Evolutionary conservation across 2,113 vertebrate species (phyloP).

Genomic region (Perca flavescens): DNA sequence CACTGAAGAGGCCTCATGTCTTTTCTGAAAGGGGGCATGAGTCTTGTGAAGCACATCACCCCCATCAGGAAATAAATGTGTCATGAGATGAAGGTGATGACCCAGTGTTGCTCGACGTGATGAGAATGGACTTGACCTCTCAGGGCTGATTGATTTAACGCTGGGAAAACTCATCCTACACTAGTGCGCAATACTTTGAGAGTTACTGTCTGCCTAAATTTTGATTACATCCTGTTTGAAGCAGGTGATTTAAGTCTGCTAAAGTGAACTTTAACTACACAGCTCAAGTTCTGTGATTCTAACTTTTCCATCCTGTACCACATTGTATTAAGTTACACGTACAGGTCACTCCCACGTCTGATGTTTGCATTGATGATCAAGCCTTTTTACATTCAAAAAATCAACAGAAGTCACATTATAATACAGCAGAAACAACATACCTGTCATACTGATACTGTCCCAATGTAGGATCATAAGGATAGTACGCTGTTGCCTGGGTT

Average conservation of each 20-base stretch:
- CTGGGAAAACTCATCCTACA: conserved; percentile 20
- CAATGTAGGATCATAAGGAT: conserved; percentile 94
- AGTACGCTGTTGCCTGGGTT: conserved; percentile 92
- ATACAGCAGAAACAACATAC: conserved; percentile 76
- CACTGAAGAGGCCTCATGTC: conserved; percentile 24
- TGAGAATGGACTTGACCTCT: conserved; percentile 45
- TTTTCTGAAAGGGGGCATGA: conserved; percentile 22
- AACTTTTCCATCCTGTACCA: neutral
- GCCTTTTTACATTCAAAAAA: neutral
- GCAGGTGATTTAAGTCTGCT: neutral
- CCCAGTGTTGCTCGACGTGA: conserved; percentile 29
- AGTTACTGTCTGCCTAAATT: neutral
- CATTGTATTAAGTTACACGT: neutral
- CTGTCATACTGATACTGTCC: conserved; percentile 98
- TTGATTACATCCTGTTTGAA: conserved; percentile 1
- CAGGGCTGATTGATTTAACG: conserved; percentile 40
- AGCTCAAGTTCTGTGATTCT: neutral
- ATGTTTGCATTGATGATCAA: neutral
- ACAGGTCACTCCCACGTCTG: neutral
- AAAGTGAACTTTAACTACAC: neutral
- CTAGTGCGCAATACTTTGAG: neutral
- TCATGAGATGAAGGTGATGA: conserved; percentile 43
- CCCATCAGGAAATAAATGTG: conserved; percentile 51
- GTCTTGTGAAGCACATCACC: conserved; percentile 25
- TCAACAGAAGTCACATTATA: neutral